These are phyloP conservation scores for Leuciscus waleckii DNA, from an alignment of 2,797 vertebrate species.

Conservation along the genomic window DNA sequence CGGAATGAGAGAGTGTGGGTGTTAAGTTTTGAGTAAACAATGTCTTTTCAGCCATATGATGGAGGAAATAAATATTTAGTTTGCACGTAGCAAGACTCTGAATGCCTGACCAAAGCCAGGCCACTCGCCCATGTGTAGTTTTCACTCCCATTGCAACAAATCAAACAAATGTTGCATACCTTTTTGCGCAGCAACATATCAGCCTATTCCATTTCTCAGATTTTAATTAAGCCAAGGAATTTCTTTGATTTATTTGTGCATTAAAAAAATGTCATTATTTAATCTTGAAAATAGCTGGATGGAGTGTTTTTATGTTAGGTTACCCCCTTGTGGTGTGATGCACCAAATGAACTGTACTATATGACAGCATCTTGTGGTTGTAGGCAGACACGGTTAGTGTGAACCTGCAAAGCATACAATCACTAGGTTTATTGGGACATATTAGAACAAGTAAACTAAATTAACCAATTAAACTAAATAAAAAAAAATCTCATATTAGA, in stretches of 20 bases:
- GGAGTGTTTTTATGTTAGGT: background rate
- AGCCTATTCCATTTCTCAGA: background rate
- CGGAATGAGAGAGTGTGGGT: background rate
- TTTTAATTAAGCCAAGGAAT: background rate
- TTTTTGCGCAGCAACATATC: too few species aligned
- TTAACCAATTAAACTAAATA: background rate
- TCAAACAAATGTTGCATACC: too few species aligned
- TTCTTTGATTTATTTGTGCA: background rate
- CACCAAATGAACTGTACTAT: background rate
- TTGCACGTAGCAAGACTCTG: too few species aligned
- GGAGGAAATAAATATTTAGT: too few species aligned
- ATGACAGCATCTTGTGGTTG: background rate
- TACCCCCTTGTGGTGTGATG: background rate
- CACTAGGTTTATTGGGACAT: too few species aligned
- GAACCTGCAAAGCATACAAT: background rate
- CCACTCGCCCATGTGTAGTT: too few species aligned
- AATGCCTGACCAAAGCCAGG: too few species aligned
- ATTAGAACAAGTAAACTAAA: too few species aligned
- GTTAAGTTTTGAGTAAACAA: slow-evolving; percentile 4
- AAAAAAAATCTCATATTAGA: background rate
- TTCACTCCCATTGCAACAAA: too few species aligned
- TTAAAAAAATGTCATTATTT: background rate
- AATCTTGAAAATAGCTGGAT: background rate
- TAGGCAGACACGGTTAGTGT: background rate
- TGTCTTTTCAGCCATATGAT: background rate